Conservation (phyloP, 35 echinoderm and acorn worm species). For the Antedon bifida region DNA sequence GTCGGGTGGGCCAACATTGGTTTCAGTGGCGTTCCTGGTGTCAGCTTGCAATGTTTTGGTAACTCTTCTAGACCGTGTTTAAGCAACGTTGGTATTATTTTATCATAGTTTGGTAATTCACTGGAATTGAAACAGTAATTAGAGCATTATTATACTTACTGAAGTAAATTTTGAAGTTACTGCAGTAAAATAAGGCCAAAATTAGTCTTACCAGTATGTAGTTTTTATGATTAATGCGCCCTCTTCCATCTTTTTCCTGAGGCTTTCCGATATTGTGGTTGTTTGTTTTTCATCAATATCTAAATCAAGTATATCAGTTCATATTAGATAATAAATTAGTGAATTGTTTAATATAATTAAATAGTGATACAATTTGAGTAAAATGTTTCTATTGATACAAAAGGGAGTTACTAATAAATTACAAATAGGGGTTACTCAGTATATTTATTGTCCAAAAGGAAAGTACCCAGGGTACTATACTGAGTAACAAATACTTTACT, state of each 20-base stretch:
- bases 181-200: not conserved
- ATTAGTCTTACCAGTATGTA: slow-evolving; percentile 71
- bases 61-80: slow-evolving; percentile 52
- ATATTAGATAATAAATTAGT: too few relatives aligned
- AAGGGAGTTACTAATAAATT: too few relatives aligned
- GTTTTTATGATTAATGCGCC: slow-evolving; percentile 64
- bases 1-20: slow-evolving; percentile 97
- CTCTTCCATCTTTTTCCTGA: slow-evolving; percentile 79
- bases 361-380: too few relatives aligned
- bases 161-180: not conserved
- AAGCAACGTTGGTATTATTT: slow-evolving; percentile 46
- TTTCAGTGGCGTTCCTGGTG: slow-evolving; percentile 74
- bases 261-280: slow-evolving; percentile 37
- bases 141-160: not conserved
- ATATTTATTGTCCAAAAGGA: too few relatives aligned
- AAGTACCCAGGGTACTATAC: too few relatives aligned
- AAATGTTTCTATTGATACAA: too few relatives aligned
- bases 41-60: slow-evolving; percentile 80
- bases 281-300: not conserved
- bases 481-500: too few relatives aligned
- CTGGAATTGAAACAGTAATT: slow-evolving; percentile 11
- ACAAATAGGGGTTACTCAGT: too few relatives aligned
- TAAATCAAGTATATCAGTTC: too few relatives aligned
- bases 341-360: too few relatives aligned
- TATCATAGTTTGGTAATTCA: slow-evolving; percentile 76